Conservation (phyloP, 2,113 vertebrate genomes). For the Melozone crissalis region DNA sequence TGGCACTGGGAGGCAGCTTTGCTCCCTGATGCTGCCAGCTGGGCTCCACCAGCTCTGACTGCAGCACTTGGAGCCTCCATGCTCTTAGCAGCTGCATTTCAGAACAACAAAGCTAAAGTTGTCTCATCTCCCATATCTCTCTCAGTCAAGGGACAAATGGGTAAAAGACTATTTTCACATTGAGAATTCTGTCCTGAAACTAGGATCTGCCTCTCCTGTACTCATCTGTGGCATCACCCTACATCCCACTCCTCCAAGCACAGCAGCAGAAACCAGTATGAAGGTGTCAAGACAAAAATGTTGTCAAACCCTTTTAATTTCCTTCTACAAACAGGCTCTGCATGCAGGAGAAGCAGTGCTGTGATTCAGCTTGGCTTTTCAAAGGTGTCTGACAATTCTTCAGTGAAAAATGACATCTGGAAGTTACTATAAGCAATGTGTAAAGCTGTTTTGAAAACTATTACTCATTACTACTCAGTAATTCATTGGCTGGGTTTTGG, state of each 20-base stretch:
- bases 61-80: fast-evolving
- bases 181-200: background rate
- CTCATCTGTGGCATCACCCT: background rate
- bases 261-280: background rate
- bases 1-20: background rate
- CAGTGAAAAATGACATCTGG: background rate
- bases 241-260: background rate
- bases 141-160: background rate
- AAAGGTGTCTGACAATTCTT: background rate
- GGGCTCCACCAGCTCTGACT: background rate
- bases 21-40: background rate
- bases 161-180: background rate
- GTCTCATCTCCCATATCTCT: fast-evolving
- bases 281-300: background rate
- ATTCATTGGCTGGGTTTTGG: background rate
- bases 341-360: background rate
- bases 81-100: background rate
- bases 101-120: background rate
- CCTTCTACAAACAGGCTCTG: background rate
- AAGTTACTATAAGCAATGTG: background rate
- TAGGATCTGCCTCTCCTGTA: background rate
- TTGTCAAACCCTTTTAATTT: background rate
- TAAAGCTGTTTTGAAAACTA: background rate
- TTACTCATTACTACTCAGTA: background rate
- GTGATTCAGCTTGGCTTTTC: background rate